These are phyloP conservation scores for Poecilia latipinna DNA, from an alignment of 2,113 vertebrate genomes.

Conservation along the genomic window DNA sequence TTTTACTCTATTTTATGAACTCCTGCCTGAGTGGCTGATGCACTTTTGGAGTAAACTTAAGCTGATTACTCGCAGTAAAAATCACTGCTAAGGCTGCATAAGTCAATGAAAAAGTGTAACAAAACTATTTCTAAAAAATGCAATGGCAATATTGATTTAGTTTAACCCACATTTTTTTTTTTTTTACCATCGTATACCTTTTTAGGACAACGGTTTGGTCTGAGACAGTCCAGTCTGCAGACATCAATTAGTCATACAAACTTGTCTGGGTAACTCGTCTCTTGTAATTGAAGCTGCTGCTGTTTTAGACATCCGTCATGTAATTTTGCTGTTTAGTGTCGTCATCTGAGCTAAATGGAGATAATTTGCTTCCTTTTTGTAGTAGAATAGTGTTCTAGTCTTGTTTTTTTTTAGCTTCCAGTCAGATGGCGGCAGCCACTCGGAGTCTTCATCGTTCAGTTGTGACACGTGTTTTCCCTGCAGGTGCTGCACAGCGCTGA, in stretches of 20 bases:
- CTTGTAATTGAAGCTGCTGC: neutral
- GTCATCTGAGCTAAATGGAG: neutral
- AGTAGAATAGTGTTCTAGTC: neutral
- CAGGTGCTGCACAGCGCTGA: neutral
- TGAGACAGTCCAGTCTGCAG: no score
- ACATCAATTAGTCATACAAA: neutral
- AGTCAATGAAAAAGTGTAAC: no score
- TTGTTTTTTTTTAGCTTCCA: slow-evolving; percentile 1
- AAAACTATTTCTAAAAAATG: no score
- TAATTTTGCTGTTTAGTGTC: neutral
- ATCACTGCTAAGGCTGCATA: no score
- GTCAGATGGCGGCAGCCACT: slow-evolving; percentile 3
- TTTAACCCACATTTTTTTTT: no score
- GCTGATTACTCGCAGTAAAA: no score
- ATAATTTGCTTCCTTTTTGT: neutral
- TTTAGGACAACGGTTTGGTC: no score
- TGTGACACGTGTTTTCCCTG: neutral
- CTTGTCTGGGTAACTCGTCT: neutral
- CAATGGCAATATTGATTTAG: no score
- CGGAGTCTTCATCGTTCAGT: neutral
- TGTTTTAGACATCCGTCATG: neutral
- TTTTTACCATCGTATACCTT: no score
- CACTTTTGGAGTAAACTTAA: no score
- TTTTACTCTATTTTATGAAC: no score
- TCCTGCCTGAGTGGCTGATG: no score